Conservation (phyloP, 2,113 vertebrate species). For the Oryctolagus cuniculus region mOryCun1.1 NC_091441.1:9790001-9790500, state of each 20-base stretch:
- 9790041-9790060: background rate
- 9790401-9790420: background rate
- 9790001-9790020: background rate
- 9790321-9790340: background rate
- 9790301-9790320: background rate
- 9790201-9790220: background rate
- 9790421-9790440: background rate
- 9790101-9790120: background rate
- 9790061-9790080: background rate
- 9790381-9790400: background rate
- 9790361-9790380: background rate
- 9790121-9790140: background rate
- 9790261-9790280: background rate
- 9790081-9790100: background rate
- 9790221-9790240: background rate
- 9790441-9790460: background rate
- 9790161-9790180: background rate
- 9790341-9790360: background rate
- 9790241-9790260: background rate
- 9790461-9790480: background rate
- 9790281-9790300: background rate
- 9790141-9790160: background rate
- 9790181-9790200: background rate
- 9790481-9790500: background rate
- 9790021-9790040: background rate